Percentiles rank a stretch among this genome's conserved stretches.
Conservation (phyloP, 2,113 vertebrate genomes). For the Tretioscincus oriximinensis region DNA sequence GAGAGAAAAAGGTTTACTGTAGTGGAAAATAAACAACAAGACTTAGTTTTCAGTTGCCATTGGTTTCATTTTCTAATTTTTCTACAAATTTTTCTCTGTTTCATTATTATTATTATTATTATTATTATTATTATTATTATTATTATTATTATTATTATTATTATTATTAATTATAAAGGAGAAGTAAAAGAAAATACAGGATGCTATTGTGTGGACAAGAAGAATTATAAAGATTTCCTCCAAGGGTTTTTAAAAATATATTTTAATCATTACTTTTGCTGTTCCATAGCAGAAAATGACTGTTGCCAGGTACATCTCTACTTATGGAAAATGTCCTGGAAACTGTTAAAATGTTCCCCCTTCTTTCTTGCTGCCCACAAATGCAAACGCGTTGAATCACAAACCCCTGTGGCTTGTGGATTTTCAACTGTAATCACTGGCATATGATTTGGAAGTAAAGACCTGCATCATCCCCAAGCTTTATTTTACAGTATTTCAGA, state of each 20-base stretch:
- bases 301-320: slow-evolving; percentile 77
- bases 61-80: neutral
- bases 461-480: slow-evolving; percentile 40
- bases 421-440: slow-evolving; percentile 44
- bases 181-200: slow-evolving; percentile 18
- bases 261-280: slow-evolving; percentile 62
- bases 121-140: no score
- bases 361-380: slow-evolving; percentile 33
- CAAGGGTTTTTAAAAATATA: slow-evolving; percentile 60
- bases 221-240: slow-evolving; percentile 57
- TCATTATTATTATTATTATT: no score
- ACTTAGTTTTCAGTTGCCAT: fast-evolving
- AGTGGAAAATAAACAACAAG: neutral
- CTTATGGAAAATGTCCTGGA: slow-evolving; percentile 77
- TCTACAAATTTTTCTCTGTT: neutral
- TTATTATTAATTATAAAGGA: neutral
- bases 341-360: slow-evolving; percentile 27
- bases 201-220: neutral
- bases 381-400: slow-evolving; percentile 16
- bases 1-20: fast-evolving
- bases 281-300: slow-evolving; percentile 67
- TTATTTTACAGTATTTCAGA: slow-evolving; percentile 15
- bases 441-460: slow-evolving; percentile 6
- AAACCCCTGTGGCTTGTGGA: neutral
- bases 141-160: no score